Percentiles rank a stretch among this genome's conserved stretches.
Conservation (phyloP, 2,888 invertebrate species). For the Autographa pulchrina region DNA sequence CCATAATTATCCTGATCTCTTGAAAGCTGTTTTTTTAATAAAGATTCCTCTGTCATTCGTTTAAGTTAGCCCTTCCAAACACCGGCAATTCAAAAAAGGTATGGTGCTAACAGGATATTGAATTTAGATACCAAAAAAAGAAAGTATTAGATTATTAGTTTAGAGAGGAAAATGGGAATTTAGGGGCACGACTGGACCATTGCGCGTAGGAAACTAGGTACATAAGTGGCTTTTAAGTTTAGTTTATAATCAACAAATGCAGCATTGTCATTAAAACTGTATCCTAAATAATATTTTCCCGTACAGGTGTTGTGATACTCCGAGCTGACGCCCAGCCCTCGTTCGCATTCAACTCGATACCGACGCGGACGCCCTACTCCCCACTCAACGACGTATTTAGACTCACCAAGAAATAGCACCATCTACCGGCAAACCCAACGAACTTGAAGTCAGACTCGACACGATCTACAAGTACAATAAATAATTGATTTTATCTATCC, state of each 20-base stretch:
- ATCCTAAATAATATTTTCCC: constrained; percentile 16
- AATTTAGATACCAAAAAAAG: too few relatives aligned
- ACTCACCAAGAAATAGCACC: constrained; percentile 77
- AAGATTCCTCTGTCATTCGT: too few relatives aligned
- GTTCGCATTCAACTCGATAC: constrained; percentile 83
- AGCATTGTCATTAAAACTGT: neutral
- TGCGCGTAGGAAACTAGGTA: neutral
- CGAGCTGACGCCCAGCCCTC: constrained; percentile 93
- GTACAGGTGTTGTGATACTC: constrained; percentile 93
- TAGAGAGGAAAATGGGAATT: too few relatives aligned
- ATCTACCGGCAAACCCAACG: constrained; percentile 53
- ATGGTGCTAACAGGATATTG: too few relatives aligned
- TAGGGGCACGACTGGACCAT: too few relatives aligned
- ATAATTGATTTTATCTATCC: constrained; percentile 58
- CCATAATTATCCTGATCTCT: too few relatives aligned
- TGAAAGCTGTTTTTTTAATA: too few relatives aligned
- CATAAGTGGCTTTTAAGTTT: neutral
- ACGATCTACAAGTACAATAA: constrained; percentile 78
- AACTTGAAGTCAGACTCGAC: constrained; percentile 57
- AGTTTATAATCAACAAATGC: neutral
- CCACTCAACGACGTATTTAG: constrained; percentile 86
- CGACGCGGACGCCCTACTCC: constrained; percentile 84
- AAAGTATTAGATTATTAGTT: too few relatives aligned
- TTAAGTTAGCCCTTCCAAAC: too few relatives aligned
- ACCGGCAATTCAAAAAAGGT: too few relatives aligned